Percentiles rank a stretch among this genome's conserved stretches.
Evolutionary conservation across 1,140 invertebrate genomes (phyloP).

Genomic region (Formica selysi): DNA sequence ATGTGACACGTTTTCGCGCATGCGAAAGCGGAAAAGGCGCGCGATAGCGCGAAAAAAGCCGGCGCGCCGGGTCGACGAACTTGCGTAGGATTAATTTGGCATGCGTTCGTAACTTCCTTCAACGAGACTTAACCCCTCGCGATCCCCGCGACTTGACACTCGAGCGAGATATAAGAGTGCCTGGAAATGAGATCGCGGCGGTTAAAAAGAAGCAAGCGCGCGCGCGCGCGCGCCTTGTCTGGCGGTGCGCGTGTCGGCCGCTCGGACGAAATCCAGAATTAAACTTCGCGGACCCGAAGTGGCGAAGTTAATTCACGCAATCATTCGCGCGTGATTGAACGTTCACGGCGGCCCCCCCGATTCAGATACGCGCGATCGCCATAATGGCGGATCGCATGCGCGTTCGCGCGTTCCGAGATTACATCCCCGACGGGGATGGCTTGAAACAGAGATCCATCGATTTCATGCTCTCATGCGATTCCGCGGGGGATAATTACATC

Average conservation of each 20-base stretch:
- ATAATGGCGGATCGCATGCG: neutral
- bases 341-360: constrained; percentile 11
- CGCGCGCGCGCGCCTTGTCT: neutral
- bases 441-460: neutral
- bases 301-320: constrained; percentile 53
- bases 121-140: constrained; percentile 55
- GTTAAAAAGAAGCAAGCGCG: constrained; percentile 1
- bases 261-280: constrained; percentile 35
- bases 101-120: constrained; percentile 56
- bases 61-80: constrained; percentile 49
- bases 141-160: constrained; percentile 33
- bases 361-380: neutral
- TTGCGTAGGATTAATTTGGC: constrained; percentile 52
- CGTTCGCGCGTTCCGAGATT: constrained; percentile 17
- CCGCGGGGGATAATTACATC: neutral
- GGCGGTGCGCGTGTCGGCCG: neutral
- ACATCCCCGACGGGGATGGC: neutral
- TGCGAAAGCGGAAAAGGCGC: constrained; percentile 57
- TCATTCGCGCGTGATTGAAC: constrained; percentile 57
- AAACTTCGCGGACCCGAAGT: neutral
- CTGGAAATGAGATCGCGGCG: constrained; percentile 22
- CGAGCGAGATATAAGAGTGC: constrained; percentile 47
- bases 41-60: constrained; percentile 54
- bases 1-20: constrained; percentile 44
- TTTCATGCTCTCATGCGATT: neutral